phyloP scores from a whole-genome alignment of 2,113 vertebrate species.

The Sapayoa aenigma region DNA sequence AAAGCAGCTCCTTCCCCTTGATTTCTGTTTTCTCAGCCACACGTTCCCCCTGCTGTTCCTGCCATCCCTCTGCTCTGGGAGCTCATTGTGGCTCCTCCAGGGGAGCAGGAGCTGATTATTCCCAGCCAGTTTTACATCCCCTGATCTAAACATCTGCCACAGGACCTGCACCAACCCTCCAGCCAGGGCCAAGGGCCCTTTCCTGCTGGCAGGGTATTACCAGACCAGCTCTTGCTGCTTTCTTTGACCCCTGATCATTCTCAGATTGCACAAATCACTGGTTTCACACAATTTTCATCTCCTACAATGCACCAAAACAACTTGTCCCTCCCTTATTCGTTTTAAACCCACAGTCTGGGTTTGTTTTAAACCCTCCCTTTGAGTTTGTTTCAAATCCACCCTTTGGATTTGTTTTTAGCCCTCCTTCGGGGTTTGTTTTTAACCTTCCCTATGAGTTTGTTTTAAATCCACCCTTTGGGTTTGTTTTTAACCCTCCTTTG shows the following conservation, averaged over 20 bases:
- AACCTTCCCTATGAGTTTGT: background rate
- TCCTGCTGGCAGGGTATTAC: background rate
- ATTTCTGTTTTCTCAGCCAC: background rate
- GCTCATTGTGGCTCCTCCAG: background rate
- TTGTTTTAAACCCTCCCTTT: background rate
- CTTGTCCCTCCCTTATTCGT: fast-evolving
- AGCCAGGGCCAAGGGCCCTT: background rate
- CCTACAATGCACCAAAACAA: background rate
- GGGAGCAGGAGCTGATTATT: background rate
- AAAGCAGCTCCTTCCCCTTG: background rate
- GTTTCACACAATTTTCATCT: background rate
- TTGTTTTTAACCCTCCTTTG: background rate
- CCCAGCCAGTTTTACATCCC: background rate
- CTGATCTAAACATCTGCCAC: fast-evolving
- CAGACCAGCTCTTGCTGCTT: background rate
- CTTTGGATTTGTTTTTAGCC: background rate
- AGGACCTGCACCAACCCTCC: background rate
- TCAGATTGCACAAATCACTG: background rate
- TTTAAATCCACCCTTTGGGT: background rate
- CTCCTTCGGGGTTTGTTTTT: too few relatives aligned
- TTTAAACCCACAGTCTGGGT: too few relatives aligned
- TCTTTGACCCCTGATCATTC: background rate
- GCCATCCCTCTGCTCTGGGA: background rate
- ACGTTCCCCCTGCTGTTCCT: background rate
- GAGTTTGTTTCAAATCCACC: too few relatives aligned